Evolutionary conservation across 2,797 vertebrate genomes (phyloP), one percentile per base, ranked within the genome.

Genomic region (Malurus leucopterus): DNA sequence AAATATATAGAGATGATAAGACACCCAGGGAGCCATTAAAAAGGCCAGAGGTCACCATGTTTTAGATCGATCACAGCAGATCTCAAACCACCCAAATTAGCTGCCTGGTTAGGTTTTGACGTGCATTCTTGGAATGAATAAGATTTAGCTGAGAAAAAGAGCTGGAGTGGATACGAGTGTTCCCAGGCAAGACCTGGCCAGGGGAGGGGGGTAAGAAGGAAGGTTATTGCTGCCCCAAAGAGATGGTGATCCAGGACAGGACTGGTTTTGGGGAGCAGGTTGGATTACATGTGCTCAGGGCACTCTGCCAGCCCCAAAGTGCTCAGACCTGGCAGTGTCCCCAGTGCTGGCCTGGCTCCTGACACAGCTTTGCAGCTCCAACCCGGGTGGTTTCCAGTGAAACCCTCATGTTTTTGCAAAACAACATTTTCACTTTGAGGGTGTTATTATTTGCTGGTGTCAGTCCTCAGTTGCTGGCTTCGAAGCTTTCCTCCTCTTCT

Each of bases 1-100:
- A 93, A 91, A 73, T 86, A 90, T 84, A 95, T 24, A 53, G 57
- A 73, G 43, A 67, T 16, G 41, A 89, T 61, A 78, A 87, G n/a
- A n/a, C 75, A 57, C 36, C 15, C 30, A 13, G 20, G 58, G 57
- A 88, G 24, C 68, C 74, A 58, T 78, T 79, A 71, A 57, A 93
- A 92, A 86, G 91, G 76, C 30, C 90, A 91, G 74, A 73, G 84
- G 90, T 93, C 80, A 86, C 80, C 13, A 7, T 1, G 0, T 51
- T 86, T 53, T 74, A 32, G 63, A 82, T 54, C 0, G 0, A 59
- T 75, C 13, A 2, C 54, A 69, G 43, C 36, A 67, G 72, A 40
- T 41, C 88, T 30, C 49, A 51, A 41, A 9, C 4, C 19, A 67
- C 50, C 29, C 3, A 3, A 46, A 63, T 13, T 5, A 86, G 16